Conservation (phyloP, 2,888 invertebrate species). For the Pristionchus fissidentatus region DNA sequence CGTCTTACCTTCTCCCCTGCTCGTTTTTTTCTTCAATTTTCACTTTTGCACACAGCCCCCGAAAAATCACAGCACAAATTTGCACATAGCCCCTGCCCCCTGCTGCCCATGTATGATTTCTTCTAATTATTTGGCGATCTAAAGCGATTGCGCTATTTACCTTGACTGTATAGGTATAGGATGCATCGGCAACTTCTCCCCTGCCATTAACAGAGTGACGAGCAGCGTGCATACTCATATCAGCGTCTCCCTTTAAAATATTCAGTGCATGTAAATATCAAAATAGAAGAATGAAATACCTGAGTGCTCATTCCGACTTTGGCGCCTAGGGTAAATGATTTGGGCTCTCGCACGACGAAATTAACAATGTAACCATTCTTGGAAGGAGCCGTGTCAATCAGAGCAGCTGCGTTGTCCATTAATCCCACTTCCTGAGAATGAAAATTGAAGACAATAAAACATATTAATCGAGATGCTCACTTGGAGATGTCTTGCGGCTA, state of each 20-base stretch:
- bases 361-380: slow-evolving; percentile 82
- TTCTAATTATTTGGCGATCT: too few relatives aligned
- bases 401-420: slow-evolving; percentile 88
- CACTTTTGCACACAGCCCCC: too few relatives aligned
- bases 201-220: slow-evolving; percentile 66
- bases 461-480: neutral
- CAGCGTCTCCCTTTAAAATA: slow-evolving; percentile 65
- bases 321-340: slow-evolving; percentile 65
- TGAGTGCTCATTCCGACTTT: slow-evolving; percentile 72
- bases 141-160: slow-evolving; percentile 7
- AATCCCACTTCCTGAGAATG: slow-evolving; percentile 81
- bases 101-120: too few relatives aligned
- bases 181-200: slow-evolving; percentile 66
- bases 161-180: slow-evolving; percentile 70
- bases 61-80: too few relatives aligned
- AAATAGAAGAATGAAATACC: neutral
- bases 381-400: slow-evolving; percentile 88
- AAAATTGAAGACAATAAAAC: neutral
- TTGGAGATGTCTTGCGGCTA: slow-evolving; percentile 70
- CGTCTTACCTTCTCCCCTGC: too few relatives aligned
- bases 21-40: too few relatives aligned
- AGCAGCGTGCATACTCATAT: slow-evolving; percentile 64
- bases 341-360: slow-evolving; percentile 87
- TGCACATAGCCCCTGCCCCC: too few relatives aligned
- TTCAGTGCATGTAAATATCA: neutral